Conservation (phyloP, 2,888 invertebrate genomes). For the Adelognathus sp. region DNA sequence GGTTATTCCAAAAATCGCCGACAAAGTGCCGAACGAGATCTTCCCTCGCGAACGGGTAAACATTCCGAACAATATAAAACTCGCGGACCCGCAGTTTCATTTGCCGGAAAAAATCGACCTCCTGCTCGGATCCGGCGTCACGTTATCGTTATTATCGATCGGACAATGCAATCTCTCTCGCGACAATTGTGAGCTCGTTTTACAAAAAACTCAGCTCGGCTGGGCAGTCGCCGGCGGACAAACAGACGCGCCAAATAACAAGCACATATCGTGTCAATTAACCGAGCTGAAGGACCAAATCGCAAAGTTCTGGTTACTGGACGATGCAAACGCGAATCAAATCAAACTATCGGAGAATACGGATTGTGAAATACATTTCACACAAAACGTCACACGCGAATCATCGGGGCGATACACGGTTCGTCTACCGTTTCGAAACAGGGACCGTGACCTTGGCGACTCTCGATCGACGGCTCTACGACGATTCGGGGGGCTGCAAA, state of each 20-base stretch:
- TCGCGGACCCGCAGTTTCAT: constrained; percentile 62
- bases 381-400: constrained; percentile 24
- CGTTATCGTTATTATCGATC: constrained; percentile 53
- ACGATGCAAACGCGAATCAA: constrained; percentile 28
- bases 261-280: constrained; percentile 22
- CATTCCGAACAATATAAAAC: constrained; percentile 55
- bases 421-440: constrained; percentile 35
- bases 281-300: constrained; percentile 20
- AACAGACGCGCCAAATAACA: constrained; percentile 3
- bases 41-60: constrained; percentile 45
- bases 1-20: constrained; percentile 51
- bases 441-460: constrained; percentile 33
- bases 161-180: constrained; percentile 41
- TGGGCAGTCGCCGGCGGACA: constrained; percentile 58
- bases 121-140: constrained; percentile 52
- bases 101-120: constrained; percentile 51
- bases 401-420: constrained; percentile 36
- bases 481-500: constrained; percentile 28
- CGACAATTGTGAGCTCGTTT: constrained; percentile 35
- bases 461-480: constrained; percentile 29
- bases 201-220: constrained; percentile 57
- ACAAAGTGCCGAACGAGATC: constrained; percentile 41
- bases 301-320: constrained; percentile 48
- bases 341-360: constrained; percentile 6
- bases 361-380: constrained; percentile 43